Base-by-base conservation (phyloP, 2,797 vertebrate genomes). In the Mycteria americana region DNA sequence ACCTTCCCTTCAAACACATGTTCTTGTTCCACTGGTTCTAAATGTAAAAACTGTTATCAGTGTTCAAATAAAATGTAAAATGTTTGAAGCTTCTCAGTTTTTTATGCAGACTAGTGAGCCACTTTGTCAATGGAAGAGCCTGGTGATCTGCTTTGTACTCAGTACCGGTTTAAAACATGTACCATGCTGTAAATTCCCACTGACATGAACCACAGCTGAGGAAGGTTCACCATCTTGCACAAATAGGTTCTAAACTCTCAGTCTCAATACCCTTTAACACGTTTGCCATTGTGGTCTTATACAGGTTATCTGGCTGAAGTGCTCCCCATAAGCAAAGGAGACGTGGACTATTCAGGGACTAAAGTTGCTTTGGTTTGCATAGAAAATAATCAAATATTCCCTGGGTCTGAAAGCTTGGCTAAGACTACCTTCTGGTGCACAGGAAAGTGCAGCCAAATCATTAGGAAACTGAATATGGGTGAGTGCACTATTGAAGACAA, bases 61-160 rank as follows among this genome's bases (percentile, higher is more conserved):
- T 92, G 68, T 93, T 86, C 72, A 96, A 95, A 97, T 97, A 97
- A 97, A 97, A 95, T 39, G 28, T 19, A 46, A 65, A 89, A 73
- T 79, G 8, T 75, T 95, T 4, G 4, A 93, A 68, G 11, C 33
- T 57, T 90, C 46, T 50, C 16, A 2, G 3, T 27, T 64, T 85
- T 84, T 81, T 56, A 33, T 33, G 39, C 18, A 89, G n/a, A n/a
- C 3, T 0, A 19, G 14, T 45, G 64, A 85, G 37, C 21, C 23
- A 5, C 37, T 85, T 67, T 39, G 50, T 81, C 57, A 85, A 0
- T 37, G 17, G 33, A 87, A 80, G 35, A 62, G 41, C 11, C 64
- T 65, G 39, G 35, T 57, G 30, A 59, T 53, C 54, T 89, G 41
- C 60, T 68, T n/a, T 75, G 25, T 72, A 17, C 13, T 83, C 18